These are phyloP conservation scores for Hafferia zeledoni DNA, from an alignment of 2,797 vertebrate genomes.

Conservation along the genomic window DNA sequence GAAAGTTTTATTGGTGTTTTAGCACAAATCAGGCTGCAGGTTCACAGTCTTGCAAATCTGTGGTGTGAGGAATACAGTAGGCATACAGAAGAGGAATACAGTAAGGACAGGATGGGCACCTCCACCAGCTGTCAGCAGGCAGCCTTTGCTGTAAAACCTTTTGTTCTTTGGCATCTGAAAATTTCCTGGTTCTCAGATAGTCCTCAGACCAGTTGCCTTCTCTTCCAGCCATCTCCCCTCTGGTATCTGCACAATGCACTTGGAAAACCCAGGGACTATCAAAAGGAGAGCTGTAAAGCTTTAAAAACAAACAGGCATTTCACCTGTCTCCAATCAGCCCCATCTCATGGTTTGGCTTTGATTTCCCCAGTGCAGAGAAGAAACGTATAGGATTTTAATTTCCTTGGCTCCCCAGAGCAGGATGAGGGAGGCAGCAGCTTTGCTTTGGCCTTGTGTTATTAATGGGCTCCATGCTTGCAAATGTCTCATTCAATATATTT, in stretches of 20 bases:
- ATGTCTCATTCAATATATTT: constrained; percentile 57
- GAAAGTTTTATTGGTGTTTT: background rate
- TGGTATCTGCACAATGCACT: background rate
- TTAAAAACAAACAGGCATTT: constrained; percentile 59
- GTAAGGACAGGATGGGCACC: background rate
- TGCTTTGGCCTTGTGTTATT: constrained; percentile 45
- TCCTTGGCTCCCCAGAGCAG: constrained; percentile 45
- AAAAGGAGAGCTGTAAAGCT: constrained; percentile 32
- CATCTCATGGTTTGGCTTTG: constrained; percentile 55
- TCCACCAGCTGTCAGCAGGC: background rate
- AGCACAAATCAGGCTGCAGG: background rate
- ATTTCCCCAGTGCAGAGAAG: constrained; percentile 59
- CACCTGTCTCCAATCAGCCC: constrained; percentile 70
- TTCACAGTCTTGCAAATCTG: background rate
- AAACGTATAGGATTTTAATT: constrained; percentile 57
- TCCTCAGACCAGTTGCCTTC: background rate
- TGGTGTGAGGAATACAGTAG: background rate
- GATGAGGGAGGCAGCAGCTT: constrained; percentile 29
- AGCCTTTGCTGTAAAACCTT: background rate
- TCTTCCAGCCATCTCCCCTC: background rate
- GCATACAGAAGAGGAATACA: background rate
- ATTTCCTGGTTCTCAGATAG: background rate
- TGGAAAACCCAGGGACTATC: constrained; percentile 11
- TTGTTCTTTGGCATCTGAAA: background rate
- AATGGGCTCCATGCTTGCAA: constrained; percentile 60